Conservation (phyloP, 2,888 invertebrate genomes). For the Halictus ligatus region DNA sequence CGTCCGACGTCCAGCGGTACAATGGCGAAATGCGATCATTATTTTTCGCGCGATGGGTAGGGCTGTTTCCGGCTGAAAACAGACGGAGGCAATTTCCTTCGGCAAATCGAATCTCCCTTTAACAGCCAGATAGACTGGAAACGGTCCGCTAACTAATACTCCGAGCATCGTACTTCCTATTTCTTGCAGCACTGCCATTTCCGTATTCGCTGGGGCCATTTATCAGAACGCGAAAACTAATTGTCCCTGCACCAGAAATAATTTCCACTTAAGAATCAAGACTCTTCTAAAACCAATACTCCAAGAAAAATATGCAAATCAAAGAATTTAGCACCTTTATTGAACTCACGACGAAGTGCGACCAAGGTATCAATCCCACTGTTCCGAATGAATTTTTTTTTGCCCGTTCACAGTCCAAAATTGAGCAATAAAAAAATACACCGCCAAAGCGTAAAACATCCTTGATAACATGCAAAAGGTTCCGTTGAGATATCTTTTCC, state of each 20-base stretch:
- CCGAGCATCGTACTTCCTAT: background rate
- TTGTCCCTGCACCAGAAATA: background rate
- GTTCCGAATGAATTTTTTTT: background rate
- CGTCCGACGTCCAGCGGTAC: constrained; percentile 6
- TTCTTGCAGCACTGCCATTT: constrained; percentile 16
- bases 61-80: constrained; percentile 16
- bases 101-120: constrained; percentile 36
- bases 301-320: too few species aligned
- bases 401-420: background rate
- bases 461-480: background rate
- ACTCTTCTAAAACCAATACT: background rate
- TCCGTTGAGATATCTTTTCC: background rate
- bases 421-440: background rate
- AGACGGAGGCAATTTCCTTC: constrained; percentile 34
- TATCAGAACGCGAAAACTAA: background rate
- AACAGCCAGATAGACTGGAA: constrained; percentile 19
- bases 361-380: too few species aligned
- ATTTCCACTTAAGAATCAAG: background rate
- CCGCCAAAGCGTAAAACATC: background rate
- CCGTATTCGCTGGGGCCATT: background rate
- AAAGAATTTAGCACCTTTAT: too few species aligned
- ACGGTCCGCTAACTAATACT: constrained; percentile 7
- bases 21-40: constrained; percentile 25
- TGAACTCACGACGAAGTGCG: too few species aligned
- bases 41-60: constrained; percentile 17